Base-by-base conservation (phyloP, 2,113 vertebrate genomes). In the Nematolebias whitei region DNA sequence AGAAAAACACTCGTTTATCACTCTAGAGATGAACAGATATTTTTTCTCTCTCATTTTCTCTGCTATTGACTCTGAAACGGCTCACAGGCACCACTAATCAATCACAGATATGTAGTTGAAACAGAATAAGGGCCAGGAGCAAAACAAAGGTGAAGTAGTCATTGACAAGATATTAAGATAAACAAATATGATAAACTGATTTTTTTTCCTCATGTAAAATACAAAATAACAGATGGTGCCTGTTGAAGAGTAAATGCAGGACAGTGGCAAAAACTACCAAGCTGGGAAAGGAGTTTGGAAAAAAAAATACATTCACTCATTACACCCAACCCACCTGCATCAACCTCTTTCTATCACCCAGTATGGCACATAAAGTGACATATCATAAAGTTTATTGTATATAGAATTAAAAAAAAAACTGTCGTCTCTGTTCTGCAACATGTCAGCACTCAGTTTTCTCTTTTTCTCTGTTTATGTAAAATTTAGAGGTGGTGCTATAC, bases 1-100 rank as follows among this genome's bases (percentile, higher is more conserved):
- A 87, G 79, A 89, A 90, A 89, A 90, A 90, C 87, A 89, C 87
- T 89, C 89, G 87, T 90, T 90, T 86, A 89, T 90, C 87, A 89
- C 86, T 76, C 85, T 49, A 70, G 50, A 86, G 85, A 89, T 87
- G 82, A 90, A 88, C 87, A 79, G 83, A 89, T 88, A 89, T 89
- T 72, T 87, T 87, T 89, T 89, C n/a, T 88, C 86, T 89, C 85
- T 86, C 85, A 86, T 88, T 87, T 82, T 90, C 87, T 89, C 81
- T 86, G 55, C 80, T 86, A 90, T 88, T 87, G 85, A 88, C 83
- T 87, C 54, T 69, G 48, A 85, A 80, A 85, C 3, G 52, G 79
- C 86, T 85, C 58, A 13, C 24, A 76, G 79, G 76, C 83, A 70
- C 76, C 57, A 74, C 65, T 49, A 86, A 89, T 90, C 89, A 87